Base-by-base conservation (phyloP, 2,888 invertebrate species). In the Chydorus sphaericus region DNA sequence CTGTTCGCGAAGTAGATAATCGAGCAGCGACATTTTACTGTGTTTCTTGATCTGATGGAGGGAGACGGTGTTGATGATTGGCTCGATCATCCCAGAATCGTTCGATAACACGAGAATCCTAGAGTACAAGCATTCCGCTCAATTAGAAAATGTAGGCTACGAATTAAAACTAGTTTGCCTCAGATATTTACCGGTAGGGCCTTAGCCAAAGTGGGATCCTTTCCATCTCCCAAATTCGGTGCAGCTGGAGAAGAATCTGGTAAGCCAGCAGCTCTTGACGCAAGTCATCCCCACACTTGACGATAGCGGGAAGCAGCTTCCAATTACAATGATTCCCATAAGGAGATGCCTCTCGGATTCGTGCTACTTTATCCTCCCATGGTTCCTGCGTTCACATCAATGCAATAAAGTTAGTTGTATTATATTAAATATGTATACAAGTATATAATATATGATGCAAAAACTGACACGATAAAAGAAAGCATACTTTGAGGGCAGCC, bases 31-130 rank as follows among this genome's bases (percentile, higher is more conserved):
- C 69, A 86, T 77, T 66, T 89, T 88, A 60, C 88, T 86, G 68
- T 91, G 89, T 71, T 91, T 93, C 73, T 94, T 93, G 61, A 98
- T 90, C 74, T 98, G 98, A 70, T 99, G 98, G 60, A 98, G 75
- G 1, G 97, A 97, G 3, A 97, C 92, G 50, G 93, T 82, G 67
- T 92, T 90, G 37, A 89, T 72, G 54, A 92, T 92, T 33, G 97
- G 96, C 70, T 98, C 94, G 65, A 99, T 97, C 64, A 98, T 79
- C 1, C 98, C 98, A 61, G 87, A 89, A 73, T 97, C 93, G 63
- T 85, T 82, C 2, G 94, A 94, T 20, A 94, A 78, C 63, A 96
- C 96, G 53, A 97, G 77, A 65, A 99, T 91, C 69, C 85, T 84
- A 68, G 33, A 74, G 70, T 2, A 49, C 10, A 20, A 49, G 8